Evolutionary conservation across 1,140 invertebrate species (phyloP), one percentile per base, ranked within the genome.

Genomic region (Chironomus striatipennis): DNA sequence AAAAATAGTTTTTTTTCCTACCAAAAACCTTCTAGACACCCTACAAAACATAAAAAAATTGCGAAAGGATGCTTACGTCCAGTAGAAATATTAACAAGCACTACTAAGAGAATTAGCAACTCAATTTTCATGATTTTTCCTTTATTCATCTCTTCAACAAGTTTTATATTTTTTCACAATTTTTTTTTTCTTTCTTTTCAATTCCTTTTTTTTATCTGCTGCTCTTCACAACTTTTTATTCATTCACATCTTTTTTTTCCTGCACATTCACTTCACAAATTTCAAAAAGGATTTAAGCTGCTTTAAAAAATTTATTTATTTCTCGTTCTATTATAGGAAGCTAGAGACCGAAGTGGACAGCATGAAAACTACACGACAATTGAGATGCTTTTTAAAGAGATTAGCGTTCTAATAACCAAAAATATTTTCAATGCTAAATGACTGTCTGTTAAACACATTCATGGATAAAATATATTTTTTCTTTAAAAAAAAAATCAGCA

Each of bases 371-470:
- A n/a, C 12, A 57, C n/a, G 47, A 57, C 47, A 57, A 57, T 57
- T 57, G 47, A 57, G 47, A 57, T 57, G 47, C 47, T 57, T 57
- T 57, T 57, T 57, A 57, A 57, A 57, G 47, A 57, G 47, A 57
- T 57, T 57, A 57, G 47, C n/a, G 47, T n/a, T 57, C 47, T 57
- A 57, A 57, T 57, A 57, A 57, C 47, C 47, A n/a, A 57, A 57
- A 57, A 57, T 15, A 15, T n/a, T 57, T 57, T 57, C 12, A 57
- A n/a, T 57, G 47, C 47, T 57, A 57, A 57, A 57, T 57, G 65
- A 7, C 17, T 70, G 65, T 70, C 65, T 70, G 65, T 8, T 70
- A 70, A 70, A 70, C 65, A 70, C 65, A 70, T 70, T 70, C 10
- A 34, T 20, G 18, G 17, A 70, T 17, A 20, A 20, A 20, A 18